Conservation (phyloP, 2,113 vertebrate species). For the Campylomormyrus numenius region DNA sequence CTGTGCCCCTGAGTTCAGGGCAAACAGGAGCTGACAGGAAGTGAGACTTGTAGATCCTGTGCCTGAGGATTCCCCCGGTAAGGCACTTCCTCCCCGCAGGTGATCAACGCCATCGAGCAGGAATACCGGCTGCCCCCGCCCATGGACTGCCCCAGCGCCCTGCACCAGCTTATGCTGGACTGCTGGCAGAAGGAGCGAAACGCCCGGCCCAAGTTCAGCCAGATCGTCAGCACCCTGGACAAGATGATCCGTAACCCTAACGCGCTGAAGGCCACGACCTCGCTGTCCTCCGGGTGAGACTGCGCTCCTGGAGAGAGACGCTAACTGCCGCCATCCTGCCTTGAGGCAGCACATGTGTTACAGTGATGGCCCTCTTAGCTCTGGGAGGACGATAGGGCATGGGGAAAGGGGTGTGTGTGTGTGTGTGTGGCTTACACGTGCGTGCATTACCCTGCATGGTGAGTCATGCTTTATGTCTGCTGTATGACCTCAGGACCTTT, state of each 20-base stretch:
- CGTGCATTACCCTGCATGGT: background rate
- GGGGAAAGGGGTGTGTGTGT: background rate
- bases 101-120: slow-evolving; percentile 93
- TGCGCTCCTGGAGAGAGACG: background rate
- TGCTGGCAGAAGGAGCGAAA: slow-evolving; percentile 97
- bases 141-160: slow-evolving; percentile 87
- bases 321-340: too few species aligned
- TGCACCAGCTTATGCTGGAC: slow-evolving; percentile 94
- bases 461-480: slow-evolving; percentile 2
- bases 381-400: background rate
- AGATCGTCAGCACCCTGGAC: slow-evolving; percentile 88
- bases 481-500: background rate
- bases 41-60: background rate
- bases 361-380: background rate
- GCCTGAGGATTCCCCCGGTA: background rate
- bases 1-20: background rate
- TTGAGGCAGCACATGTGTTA: background rate
- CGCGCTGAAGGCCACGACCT: slow-evolving; percentile 86
- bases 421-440: background rate
- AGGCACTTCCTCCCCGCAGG: slow-evolving; percentile 52
- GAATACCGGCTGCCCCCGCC: slow-evolving; percentile 87
- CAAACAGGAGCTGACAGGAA: background rate
- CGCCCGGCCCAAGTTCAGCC: slow-evolving; percentile 85
- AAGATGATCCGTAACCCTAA: slow-evolving; percentile 96
- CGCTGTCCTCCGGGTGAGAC: slow-evolving; percentile 80